Evolutionary conservation across 2,888 invertebrate genomes (phyloP).

Genomic region (Parelbella ahira): DNA sequence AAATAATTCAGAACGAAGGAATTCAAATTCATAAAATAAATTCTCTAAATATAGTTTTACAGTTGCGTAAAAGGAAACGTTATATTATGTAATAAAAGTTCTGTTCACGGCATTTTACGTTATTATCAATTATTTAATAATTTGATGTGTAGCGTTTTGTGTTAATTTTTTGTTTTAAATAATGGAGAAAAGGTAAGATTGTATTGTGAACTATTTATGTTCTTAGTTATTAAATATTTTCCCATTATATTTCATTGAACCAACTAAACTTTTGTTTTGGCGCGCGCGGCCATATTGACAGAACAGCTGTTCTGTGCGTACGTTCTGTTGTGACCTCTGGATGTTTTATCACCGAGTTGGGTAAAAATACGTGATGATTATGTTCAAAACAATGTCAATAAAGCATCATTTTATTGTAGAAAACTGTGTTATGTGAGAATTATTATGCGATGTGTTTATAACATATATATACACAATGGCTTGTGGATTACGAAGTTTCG

Average conservation of each 20-base stretch:
- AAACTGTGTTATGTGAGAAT: slow-evolving; percentile 35
- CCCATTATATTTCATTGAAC: background rate
- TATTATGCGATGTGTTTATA: slow-evolving; percentile 40
- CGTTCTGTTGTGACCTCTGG: slow-evolving; percentile 40
- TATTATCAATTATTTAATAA: background rate
- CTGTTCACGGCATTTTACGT: no score
- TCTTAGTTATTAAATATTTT: background rate
- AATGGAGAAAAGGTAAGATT: slow-evolving; percentile 58
- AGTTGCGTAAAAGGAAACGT: no score
- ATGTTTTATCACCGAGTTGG: slow-evolving; percentile 50
- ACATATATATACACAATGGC: slow-evolving; percentile 56
- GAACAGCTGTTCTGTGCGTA: slow-evolving; percentile 66
- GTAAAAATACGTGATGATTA: slow-evolving; percentile 42
- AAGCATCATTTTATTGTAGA: slow-evolving; percentile 37
- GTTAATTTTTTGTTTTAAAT: background rate
- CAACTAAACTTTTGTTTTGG: slow-evolving; percentile 49
- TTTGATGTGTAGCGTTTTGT: background rate
- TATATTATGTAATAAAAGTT: no score
- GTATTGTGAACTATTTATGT: slow-evolving; percentile 18
- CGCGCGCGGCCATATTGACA: slow-evolving; percentile 73
- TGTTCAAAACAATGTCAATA: slow-evolving; percentile 45
- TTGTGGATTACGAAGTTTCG: slow-evolving; percentile 59
- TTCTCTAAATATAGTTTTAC: no score
- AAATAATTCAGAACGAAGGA: no score
- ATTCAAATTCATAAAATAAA: no score